phyloP scores from a whole-genome alignment of 2,113 vertebrate species.

The Cercocebus atys region DNA sequence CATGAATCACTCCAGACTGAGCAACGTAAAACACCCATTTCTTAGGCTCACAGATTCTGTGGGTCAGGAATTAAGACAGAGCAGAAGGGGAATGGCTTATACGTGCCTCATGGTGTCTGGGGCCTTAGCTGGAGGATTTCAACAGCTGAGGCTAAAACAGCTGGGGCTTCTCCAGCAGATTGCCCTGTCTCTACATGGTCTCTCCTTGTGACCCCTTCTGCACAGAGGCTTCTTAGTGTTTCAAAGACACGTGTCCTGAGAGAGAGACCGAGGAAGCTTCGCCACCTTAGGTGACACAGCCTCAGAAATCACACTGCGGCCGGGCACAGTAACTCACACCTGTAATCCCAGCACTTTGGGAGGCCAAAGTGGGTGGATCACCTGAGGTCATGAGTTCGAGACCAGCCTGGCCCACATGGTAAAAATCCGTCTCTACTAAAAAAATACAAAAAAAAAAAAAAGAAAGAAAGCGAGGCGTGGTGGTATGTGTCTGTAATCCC shows the following conservation, averaged over 20 bases:
- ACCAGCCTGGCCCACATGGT: no score
- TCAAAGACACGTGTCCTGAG: neutral
- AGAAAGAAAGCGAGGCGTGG: accelerated
- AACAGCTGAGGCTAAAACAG: neutral
- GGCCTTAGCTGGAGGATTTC: neutral
- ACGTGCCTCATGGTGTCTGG: accelerated
- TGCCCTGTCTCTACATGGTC: neutral
- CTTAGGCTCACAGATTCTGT: neutral
- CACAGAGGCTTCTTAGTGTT: accelerated
- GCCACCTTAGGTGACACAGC: neutral
- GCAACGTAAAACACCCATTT: neutral
- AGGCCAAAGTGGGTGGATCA: no score
- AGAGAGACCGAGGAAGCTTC: neutral
- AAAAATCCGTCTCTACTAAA: no score
- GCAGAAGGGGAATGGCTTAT: accelerated
- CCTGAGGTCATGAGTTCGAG: no score
- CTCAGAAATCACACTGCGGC: neutral
- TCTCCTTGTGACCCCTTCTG: neutral
- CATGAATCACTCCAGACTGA: neutral
- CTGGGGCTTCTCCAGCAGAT: neutral
- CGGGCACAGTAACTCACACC: no score
- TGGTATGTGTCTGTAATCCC: no score
- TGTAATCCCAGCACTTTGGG: no score
- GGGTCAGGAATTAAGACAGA: neutral
- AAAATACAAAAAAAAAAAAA: no score